These are phyloP conservation scores for Drosophila prolongata DNA, from an alignment of 2,888 invertebrate species.

Conservation along the genomic window DNA sequence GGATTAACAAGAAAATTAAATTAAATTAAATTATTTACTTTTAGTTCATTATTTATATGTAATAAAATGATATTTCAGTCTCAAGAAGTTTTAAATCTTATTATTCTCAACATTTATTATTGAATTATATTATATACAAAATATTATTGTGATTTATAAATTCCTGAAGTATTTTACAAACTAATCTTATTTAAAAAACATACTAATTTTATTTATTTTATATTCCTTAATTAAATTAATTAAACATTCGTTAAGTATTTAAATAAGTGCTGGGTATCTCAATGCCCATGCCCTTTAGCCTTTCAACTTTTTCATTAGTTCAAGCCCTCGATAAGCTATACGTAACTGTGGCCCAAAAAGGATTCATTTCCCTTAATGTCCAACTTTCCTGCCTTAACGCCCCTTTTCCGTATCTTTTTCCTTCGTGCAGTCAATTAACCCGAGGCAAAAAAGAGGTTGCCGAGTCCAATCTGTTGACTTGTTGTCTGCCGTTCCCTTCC, in stretches of 20 bases:
- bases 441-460: slow-evolving; percentile 73
- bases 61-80: no score
- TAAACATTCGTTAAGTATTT: neutral
- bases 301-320: slow-evolving; percentile 54
- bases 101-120: no score
- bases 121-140: no score
- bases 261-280: slow-evolving; percentile 1
- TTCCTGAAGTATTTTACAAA: no score
- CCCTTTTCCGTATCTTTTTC: slow-evolving; percentile 28
- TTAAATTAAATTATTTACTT: no score
- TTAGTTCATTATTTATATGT: no score
- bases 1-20: no score
- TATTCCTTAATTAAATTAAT: neutral
- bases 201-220: neutral
- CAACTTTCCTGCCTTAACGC: slow-evolving; percentile 10
- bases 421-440: slow-evolving; percentile 73
- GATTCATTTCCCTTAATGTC: slow-evolving; percentile 37
- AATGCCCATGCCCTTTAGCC: neutral
- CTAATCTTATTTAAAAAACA: no score
- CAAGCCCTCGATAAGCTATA: slow-evolving; percentile 13
- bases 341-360: slow-evolving; percentile 53
- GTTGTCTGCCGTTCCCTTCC: slow-evolving; percentile 63
- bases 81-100: no score
- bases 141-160: no score
- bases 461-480: slow-evolving; percentile 69